Evolutionary conservation across 2,888 invertebrate genomes (phyloP), one percentile per base, ranked within the genome.

Genomic region (Torymus auratus): DNA sequence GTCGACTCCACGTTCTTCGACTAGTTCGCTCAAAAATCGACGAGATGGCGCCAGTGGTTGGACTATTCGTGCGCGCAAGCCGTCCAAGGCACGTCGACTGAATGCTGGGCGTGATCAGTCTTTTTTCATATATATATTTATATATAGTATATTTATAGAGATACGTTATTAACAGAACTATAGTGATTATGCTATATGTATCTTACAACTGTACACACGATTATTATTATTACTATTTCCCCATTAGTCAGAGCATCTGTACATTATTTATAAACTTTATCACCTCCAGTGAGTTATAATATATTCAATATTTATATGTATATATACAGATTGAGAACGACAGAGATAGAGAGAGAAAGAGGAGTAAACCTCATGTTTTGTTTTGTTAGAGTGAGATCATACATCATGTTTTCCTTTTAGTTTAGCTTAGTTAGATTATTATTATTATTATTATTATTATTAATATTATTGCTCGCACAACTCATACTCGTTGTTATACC

Each of bases 21-120:
- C 23, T 13, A 23, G 14, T 53, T 61, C 41, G n/a, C 17, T 62
- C 61, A 23, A 14, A 10, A 55, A 62, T 28, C 41, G 55, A 53
- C 41, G 61, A 64, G 72, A 64, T 62, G 72, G 72, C 72, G 41
- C 62, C 64, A 73, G 53, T 14, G 52, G 55, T 55, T 15, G 7
- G 15, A 28, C 13, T 64, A 50, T 71, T 14, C 50, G 20, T 58
- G 28, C 15, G 28, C 15, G 17, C 58, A 58, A 13, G 15, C n/a
- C n/a, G n/a, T 2, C 17, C 14, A 15, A 41, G 41, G 41, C 41
- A 41, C 41, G 41, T 41, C 41, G 41, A 41, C 41, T 41, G 41
- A 41, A 41, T 41, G 41, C 41, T 41, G 7, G 41, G 5, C 41
- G 41, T 41, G 41, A 41, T 41, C 41, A 41, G 41, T n/a, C 7